A percentile compares a stretch with the other conserved stretches of the same genome.
Conservation (phyloP, 2,797 vertebrate species). For the Falco berigora region DNA sequence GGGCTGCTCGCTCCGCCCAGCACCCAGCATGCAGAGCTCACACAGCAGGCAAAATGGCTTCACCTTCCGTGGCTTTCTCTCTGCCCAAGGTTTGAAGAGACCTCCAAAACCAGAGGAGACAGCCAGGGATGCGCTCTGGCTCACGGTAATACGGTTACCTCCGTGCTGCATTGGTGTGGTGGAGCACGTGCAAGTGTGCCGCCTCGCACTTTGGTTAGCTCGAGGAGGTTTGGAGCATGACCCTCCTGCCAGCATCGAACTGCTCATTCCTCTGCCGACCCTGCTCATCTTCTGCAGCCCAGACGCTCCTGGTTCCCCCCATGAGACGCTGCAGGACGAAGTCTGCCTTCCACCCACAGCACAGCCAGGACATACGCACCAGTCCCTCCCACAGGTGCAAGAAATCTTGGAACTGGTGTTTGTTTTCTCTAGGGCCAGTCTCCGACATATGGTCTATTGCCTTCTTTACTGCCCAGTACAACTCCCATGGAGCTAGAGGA, state of each 20-base stretch:
- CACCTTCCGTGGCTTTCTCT: background rate
- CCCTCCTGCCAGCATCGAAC: background rate
- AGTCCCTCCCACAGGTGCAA: background rate
- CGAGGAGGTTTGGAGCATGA: background rate
- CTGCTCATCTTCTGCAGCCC: background rate
- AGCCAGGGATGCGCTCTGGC: background rate
- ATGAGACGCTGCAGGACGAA: background rate
- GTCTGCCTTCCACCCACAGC: background rate
- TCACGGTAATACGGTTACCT: background rate
- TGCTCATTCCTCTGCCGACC: background rate
- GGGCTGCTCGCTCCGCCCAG: background rate
- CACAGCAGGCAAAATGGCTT: background rate
- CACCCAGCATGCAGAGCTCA: background rate
- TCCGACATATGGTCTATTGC: background rate
- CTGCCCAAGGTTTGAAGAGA: background rate
- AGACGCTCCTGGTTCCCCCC: background rate
- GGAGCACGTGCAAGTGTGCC: rapidly evolving
- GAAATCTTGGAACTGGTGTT: background rate
- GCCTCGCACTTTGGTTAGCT: background rate
- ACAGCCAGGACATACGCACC: background rate
- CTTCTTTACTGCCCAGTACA: background rate
- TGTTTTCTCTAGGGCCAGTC: background rate
- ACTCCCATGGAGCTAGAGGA: background rate
- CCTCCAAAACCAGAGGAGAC: background rate
- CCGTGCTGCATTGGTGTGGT: background rate